Conservation (phyloP, 2,888 invertebrate species). For the Andrena camellia region DNA sequence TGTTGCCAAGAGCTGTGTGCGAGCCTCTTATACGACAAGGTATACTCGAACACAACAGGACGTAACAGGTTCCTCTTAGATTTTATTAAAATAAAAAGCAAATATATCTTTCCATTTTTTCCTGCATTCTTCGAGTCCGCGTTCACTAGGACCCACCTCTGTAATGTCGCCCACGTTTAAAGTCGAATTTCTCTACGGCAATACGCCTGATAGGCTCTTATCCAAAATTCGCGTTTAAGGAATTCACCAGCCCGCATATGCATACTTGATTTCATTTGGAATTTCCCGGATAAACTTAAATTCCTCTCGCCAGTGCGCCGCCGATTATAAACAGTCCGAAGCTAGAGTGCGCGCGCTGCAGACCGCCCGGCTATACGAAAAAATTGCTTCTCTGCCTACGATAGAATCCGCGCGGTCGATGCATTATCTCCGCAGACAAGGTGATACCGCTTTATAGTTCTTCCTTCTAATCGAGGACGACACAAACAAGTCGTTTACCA, state of each 20-base stretch:
- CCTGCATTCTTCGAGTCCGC: neutral
- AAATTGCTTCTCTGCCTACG: neutral
- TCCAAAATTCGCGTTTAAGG: slow-evolving; percentile 1
- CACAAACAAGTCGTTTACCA: neutral
- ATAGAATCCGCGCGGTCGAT: neutral
- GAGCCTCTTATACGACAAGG: slow-evolving; percentile 96
- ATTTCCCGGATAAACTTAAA: slow-evolving; percentile 47
- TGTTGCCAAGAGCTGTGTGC: slow-evolving; percentile 94
- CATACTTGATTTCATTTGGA: slow-evolving; percentile 35
- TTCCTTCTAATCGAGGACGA: slow-evolving; percentile 7
- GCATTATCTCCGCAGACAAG: slow-evolving; percentile 7
- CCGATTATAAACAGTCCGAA: slow-evolving; percentile 25
- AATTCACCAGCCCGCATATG: slow-evolving; percentile 46
- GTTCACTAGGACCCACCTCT: too few species aligned
- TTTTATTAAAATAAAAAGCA: slow-evolving; percentile 26
- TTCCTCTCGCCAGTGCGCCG: slow-evolving; percentile 3
- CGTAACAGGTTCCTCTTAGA: slow-evolving; percentile 60
- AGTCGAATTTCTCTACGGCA: too few species aligned
- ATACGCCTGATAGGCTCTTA: neutral
- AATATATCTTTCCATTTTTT: slow-evolving; percentile 2
- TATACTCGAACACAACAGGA: slow-evolving; percentile 91
- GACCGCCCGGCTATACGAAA: neutral
- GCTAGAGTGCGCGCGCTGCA: slow-evolving; percentile 10
- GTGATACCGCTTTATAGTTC: neutral
- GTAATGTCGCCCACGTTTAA: too few species aligned